Evolutionary conservation across 2,888 invertebrate species (phyloP).

Genomic region (Drosophila meridiana): DNA sequence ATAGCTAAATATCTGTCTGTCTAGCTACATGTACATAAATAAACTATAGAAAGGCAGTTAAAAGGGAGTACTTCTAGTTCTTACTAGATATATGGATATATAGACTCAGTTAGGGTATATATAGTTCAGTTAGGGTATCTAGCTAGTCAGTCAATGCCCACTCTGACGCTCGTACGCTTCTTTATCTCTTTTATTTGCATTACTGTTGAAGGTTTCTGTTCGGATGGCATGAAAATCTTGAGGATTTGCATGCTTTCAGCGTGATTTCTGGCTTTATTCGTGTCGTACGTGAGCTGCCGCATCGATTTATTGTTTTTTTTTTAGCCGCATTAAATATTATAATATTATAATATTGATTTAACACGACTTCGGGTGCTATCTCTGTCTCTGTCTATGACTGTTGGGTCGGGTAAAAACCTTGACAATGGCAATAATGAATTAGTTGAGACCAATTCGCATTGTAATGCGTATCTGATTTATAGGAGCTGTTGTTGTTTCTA

Average conservation of each 20-base stretch:
- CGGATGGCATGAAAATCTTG: constrained; percentile 47
- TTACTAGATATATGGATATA: too few relatives aligned
- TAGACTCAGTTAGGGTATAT: too few relatives aligned
- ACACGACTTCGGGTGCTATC: background rate
- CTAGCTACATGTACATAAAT: too few relatives aligned
- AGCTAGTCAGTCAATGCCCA: background rate
- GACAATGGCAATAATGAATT: constrained; percentile 2
- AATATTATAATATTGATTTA: constrained; percentile 44
- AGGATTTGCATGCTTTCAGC: constrained; percentile 73
- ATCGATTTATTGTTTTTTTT: constrained; percentile 49
- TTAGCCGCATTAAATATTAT: constrained; percentile 31
- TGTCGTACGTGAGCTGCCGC: constrained; percentile 41
- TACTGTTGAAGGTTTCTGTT: constrained; percentile 20
- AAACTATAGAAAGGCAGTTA: too few relatives aligned
- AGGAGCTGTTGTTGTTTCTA: background rate
- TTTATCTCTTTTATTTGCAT: background rate
- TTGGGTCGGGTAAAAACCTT: constrained; percentile 21
- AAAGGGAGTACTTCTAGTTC: too few relatives aligned
- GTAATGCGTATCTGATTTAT: background rate
- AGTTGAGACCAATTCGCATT: background rate
- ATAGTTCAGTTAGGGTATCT: too few relatives aligned
- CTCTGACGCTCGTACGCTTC: background rate
- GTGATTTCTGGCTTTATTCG: constrained; percentile 62
- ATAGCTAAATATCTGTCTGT: too few relatives aligned
- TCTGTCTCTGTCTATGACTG: background rate